Evolutionary conservation across 2,797 vertebrate genomes (phyloP).

Genomic region (Gastrophryne carolinensis): DNA sequence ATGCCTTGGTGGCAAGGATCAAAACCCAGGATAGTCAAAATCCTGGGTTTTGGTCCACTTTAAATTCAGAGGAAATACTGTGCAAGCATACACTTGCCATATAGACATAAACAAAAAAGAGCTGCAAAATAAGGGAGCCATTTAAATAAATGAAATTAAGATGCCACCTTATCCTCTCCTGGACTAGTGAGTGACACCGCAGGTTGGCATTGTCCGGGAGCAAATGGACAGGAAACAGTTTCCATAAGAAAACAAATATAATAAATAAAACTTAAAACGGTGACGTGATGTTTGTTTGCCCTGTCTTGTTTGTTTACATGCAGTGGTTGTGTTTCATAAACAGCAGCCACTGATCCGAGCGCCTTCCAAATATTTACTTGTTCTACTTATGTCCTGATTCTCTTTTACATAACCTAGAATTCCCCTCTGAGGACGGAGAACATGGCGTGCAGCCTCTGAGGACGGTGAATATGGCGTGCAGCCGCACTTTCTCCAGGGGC

Average conservation of each 20-base stretch:
- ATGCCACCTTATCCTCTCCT: neutral
- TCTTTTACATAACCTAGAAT: too few species aligned
- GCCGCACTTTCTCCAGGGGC: neutral
- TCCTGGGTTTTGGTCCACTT: too few species aligned
- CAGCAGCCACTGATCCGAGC: neutral
- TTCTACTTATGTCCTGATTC: neutral
- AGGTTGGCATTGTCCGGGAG: neutral
- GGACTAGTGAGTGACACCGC: too few species aligned
- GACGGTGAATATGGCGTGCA: too few species aligned
- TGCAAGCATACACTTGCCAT: too few species aligned
- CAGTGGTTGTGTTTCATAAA: neutral
- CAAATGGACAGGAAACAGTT: too few species aligned
- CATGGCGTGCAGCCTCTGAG: too few species aligned
- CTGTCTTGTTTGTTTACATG: neutral
- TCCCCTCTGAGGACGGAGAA: too few species aligned
- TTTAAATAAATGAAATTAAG: neutral
- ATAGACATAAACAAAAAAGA: too few species aligned
- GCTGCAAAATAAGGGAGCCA: neutral
- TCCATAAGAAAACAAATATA: neutral
- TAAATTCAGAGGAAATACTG: too few species aligned
- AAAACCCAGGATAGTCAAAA: too few species aligned
- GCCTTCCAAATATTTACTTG: neutral
- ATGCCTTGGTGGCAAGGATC: too few species aligned
- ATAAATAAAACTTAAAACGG: neutral
- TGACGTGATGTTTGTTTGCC: neutral